phyloP scores from a whole-genome alignment of 2,113 vertebrate genomes.

The Sapayoa aenigma region DNA sequence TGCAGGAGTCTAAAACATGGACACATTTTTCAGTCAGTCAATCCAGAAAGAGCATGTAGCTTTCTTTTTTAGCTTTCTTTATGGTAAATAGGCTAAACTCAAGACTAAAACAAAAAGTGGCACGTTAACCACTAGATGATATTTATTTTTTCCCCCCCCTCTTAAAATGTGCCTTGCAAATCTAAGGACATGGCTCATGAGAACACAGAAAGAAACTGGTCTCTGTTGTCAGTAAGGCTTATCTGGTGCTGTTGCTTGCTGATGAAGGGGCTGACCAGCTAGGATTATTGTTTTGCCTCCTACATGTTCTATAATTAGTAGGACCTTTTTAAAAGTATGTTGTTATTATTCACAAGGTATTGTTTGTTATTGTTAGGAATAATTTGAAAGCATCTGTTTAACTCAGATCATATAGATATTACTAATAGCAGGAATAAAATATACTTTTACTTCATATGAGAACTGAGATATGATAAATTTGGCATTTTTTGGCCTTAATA shows the following conservation, averaged over 20 bases:
- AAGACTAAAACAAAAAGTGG: background rate
- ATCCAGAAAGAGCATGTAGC: rapidly evolving
- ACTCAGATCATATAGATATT: background rate
- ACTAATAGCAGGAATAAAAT: background rate
- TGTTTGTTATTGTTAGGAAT: background rate
- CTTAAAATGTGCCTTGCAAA: background rate
- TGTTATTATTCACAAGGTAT: background rate
- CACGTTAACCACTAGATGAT: background rate
- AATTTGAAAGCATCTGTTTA: background rate
- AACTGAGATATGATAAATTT: background rate
- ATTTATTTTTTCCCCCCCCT: background rate
- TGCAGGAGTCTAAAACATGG: background rate
- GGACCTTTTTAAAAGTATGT: background rate
- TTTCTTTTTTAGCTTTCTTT: background rate
- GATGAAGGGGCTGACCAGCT: background rate
- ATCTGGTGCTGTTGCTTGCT: background rate
- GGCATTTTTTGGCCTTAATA: background rate
- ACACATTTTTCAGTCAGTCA: background rate
- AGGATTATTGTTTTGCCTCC: background rate
- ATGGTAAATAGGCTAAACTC: background rate
- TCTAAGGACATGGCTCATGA: background rate
- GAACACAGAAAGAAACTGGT: background rate
- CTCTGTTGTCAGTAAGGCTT: background rate
- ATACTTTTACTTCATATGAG: background rate
- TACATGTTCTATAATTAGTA: background rate